Evolutionary conservation across 2,797 vertebrate genomes (phyloP).

Genomic region (Sparidentex hasta): DNA sequence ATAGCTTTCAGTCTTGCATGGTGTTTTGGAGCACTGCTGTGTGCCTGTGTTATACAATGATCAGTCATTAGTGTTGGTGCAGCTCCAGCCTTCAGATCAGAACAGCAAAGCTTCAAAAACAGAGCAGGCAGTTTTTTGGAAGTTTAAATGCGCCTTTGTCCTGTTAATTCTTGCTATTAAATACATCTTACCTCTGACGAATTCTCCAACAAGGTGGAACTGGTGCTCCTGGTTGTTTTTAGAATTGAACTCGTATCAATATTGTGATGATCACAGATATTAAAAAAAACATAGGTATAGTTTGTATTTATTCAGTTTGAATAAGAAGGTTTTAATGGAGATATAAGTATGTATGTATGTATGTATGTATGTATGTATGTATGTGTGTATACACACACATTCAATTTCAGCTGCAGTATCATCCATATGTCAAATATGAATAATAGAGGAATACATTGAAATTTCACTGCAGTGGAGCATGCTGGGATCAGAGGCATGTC

Average conservation of each 20-base stretch:
- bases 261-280: background rate
- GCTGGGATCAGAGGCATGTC: slow-evolving; percentile 51
- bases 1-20: slow-evolving; percentile 29
- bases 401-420: too few relatives aligned
- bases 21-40: slow-evolving; percentile 2
- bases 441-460: slow-evolving; percentile 24
- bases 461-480: slow-evolving; percentile 14
- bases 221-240: background rate
- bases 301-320: background rate
- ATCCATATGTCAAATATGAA: background rate
- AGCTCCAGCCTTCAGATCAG: slow-evolving; percentile 4
- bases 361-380: too few relatives aligned
- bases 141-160: slow-evolving; percentile 3
- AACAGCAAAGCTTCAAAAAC: slow-evolving; percentile 21
- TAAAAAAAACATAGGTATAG: background rate
- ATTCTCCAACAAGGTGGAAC: background rate
- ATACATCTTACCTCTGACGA: slow-evolving; percentile 1
- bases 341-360: background rate
- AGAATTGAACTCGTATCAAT: background rate
- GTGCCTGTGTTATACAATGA: slow-evolving; percentile 21
- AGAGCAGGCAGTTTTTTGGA: background rate
- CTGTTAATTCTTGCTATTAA: background rate
- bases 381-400: too few relatives aligned
- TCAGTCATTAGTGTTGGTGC: slow-evolving; percentile 7
- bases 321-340: background rate